Conservation (phyloP, 2,797 vertebrate species). For the Taenioides sp. region DNA sequence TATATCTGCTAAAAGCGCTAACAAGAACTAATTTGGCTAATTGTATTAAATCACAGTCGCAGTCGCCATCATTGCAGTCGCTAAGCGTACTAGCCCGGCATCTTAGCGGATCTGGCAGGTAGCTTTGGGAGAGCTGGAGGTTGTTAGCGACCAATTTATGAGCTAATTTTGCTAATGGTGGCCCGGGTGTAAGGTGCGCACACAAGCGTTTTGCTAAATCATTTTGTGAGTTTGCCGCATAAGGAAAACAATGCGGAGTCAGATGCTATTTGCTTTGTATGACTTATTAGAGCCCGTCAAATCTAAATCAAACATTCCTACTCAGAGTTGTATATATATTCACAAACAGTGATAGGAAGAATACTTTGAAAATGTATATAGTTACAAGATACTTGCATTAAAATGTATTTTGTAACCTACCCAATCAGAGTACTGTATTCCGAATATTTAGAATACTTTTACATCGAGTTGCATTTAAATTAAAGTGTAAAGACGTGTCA, state of each 20-base stretch:
- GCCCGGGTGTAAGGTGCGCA: constrained; percentile 35
- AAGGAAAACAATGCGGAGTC: constrained; percentile 27
- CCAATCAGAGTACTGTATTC: no score
- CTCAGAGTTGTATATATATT: background rate
- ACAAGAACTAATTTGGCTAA: constrained; percentile 43
- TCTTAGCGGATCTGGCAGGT: constrained; percentile 33
- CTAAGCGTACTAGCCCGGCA: constrained; percentile 9
- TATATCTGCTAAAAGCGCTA: constrained; percentile 17
- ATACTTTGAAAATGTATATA: no score
- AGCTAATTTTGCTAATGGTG: constrained; percentile 65
- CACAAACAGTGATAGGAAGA: background rate
- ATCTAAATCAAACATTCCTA: background rate
- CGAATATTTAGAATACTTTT: no score
- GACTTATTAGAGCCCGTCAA: constrained; percentile 6
- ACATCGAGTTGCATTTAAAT: no score
- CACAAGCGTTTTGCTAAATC: constrained; percentile 51
- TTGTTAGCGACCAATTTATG: constrained; percentile 58
- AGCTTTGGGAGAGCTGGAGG: constrained; percentile 40
- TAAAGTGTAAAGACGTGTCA: no score
- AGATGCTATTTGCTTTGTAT: constrained; percentile 29
- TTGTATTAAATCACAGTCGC: constrained; percentile 26
- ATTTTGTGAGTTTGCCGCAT: constrained; percentile 18
- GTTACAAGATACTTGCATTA: no score
- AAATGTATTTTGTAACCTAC: no score
- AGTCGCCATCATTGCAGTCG: constrained; percentile 22